Percentiles rank a stretch among this genome's conserved stretches.
Evolutionary conservation across 2,113 vertebrate genomes (phyloP).

Genomic region (Vicugna pacos): DNA sequence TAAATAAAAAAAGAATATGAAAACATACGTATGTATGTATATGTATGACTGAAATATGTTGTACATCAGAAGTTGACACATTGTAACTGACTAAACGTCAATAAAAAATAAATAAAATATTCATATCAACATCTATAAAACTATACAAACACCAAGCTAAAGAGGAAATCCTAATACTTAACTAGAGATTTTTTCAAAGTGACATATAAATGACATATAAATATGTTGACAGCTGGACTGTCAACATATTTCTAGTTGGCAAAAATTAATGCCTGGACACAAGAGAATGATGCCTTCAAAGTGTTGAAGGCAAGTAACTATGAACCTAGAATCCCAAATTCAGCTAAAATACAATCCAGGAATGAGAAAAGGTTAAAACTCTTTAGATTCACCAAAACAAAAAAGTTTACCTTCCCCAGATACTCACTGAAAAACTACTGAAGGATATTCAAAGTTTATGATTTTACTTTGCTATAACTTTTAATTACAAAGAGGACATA

Average conservation of each 20-base stretch:
- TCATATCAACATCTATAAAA: not conserved
- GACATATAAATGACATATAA: not conserved
- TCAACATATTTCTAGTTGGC: not conserved
- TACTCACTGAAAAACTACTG: not conserved
- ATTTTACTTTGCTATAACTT: not conserved
- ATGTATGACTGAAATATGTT: too few relatives aligned
- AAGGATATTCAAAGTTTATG: not conserved
- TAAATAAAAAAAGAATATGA: too few relatives aligned
- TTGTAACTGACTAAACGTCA: too few relatives aligned
- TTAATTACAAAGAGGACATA: not conserved
- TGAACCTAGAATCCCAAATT: conserved; percentile 1
- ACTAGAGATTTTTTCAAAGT: not conserved
- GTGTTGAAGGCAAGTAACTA: not conserved
- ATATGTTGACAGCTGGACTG: not conserved
- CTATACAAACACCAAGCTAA: not conserved
- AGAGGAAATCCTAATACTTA: conserved; percentile 7
- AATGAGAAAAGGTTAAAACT: not conserved
- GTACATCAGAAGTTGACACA: too few relatives aligned
- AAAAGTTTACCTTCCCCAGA: not conserved
- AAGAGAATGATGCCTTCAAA: not conserved
- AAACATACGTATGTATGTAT: too few relatives aligned
- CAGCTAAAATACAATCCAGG: not conserved
- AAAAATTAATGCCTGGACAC: conserved; percentile 19
- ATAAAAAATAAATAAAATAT: too few relatives aligned
- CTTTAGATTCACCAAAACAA: not conserved